phyloP scores from a whole-genome alignment of 2,888 invertebrate genomes.

The Tuberolachnus salignus region DNA sequence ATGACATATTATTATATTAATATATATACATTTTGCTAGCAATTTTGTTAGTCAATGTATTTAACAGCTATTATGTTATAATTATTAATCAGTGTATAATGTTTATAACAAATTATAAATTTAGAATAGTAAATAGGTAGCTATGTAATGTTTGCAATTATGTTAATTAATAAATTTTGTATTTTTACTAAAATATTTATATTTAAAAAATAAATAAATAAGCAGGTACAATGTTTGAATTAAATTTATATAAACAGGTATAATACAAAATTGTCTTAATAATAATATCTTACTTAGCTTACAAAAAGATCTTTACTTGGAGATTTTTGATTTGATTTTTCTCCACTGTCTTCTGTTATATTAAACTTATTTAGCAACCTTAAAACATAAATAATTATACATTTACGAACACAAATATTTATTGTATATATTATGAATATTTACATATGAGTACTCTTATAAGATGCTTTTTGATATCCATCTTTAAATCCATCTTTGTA shows the following conservation, averaged over 20 bases:
- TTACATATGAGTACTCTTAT: conserved; percentile 43
- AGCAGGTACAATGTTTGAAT: no score
- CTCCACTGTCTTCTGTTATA: not conserved
- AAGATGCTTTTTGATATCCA: conserved; percentile 31
- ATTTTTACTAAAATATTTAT: no score
- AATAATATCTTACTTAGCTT: not conserved
- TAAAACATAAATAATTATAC: not conserved
- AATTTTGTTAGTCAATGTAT: no score
- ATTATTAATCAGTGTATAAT: no score
- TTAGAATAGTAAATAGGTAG: no score
- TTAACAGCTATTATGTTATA: no score
- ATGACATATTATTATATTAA: no score
- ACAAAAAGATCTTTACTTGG: not conserved
- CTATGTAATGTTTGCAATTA: no score
- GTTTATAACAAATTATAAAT: no score
- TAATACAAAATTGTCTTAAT: not conserved
- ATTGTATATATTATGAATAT: not conserved
- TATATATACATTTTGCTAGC: no score
- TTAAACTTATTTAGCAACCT: conserved; percentile 41
- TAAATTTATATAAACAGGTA: no score
- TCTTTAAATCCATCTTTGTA: conserved; percentile 29
- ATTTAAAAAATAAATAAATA: not conserved
- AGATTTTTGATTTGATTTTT: not conserved
- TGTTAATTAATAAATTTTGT: no score
- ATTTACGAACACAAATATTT: not conserved